Conservation (phyloP, 2,113 vertebrate genomes). For the Kryptolebias marmoratus region DNA sequence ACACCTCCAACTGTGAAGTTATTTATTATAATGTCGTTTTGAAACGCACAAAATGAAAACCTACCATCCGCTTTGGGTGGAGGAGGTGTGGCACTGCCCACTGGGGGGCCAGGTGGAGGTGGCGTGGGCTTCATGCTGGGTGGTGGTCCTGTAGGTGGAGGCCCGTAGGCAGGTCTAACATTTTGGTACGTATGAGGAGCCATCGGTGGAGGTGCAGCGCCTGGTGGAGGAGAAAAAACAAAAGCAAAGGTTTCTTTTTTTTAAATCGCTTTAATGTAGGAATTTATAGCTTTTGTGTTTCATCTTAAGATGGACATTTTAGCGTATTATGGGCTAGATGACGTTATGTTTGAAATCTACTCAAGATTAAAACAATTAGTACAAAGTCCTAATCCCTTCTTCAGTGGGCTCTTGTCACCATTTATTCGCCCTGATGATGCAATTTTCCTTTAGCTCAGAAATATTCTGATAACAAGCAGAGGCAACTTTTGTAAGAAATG, state of each 20-base stretch:
- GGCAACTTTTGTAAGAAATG: not conserved
- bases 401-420: not conserved
- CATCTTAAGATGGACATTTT: not conserved
- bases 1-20: not conserved
- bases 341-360: not conserved
- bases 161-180: slow-evolving; percentile 76
- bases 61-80: slow-evolving; percentile 83
- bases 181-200: slow-evolving; percentile 81
- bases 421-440: slow-evolving; percentile 9
- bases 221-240: slow-evolving; percentile 58
- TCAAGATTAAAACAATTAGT: not conserved
- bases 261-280: no score
- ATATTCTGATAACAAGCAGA: not conserved
- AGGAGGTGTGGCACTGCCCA: slow-evolving; percentile 55
- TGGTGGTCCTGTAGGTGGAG: slow-evolving; percentile 74
- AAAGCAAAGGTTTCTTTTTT: no score
- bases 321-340: not conserved
- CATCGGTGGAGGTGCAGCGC: slow-evolving; percentile 76
- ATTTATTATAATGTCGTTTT: not conserved
- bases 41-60: slow-evolving; percentile 3
- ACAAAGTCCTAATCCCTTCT: not conserved
- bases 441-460: not conserved
- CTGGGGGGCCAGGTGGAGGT: slow-evolving; percentile 67
- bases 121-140: slow-evolving; percentile 72
- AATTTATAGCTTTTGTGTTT: no score